Evolutionary conservation across 2,797 vertebrate genomes (phyloP).

Genomic region (Sebastes ruberrimus): DNA sequence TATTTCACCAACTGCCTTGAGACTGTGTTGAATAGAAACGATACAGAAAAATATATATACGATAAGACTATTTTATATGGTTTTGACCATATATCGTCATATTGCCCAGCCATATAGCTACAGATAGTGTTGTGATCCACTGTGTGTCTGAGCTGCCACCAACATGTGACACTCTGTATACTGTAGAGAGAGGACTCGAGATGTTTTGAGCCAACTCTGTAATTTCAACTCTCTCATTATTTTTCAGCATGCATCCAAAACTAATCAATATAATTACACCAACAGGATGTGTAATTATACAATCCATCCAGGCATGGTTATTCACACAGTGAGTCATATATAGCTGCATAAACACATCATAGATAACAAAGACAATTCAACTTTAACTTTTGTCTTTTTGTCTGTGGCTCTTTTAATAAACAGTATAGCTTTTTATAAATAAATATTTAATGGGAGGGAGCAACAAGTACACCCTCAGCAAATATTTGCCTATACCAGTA

Average conservation of each 20-base stretch:
- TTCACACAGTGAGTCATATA: slow-evolving; percentile 13
- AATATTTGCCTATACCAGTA: slow-evolving; percentile 63
- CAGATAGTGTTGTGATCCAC: not conserved
- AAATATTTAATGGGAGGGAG: slow-evolving; percentile 33
- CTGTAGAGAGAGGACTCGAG: not conserved
- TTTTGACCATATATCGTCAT: too few species aligned
- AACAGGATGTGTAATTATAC: slow-evolving; percentile 33
- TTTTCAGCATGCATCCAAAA: not conserved
- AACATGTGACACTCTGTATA: slow-evolving; percentile 20
- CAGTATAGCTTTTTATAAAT: not conserved
- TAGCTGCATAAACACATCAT: not conserved
- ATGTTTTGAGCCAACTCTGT: slow-evolving; percentile 13
- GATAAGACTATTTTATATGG: too few species aligned
- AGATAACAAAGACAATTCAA: not conserved
- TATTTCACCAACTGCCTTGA: too few species aligned
- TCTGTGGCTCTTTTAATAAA: not conserved
- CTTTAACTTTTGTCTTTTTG: slow-evolving; percentile 44
- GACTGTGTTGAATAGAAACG: too few species aligned
- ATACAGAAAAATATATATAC: too few species aligned
- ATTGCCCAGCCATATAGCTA: too few species aligned
- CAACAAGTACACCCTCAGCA: slow-evolving; percentile 75
- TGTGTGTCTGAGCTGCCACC: slow-evolving; percentile 25
- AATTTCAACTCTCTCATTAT: slow-evolving; percentile 2
- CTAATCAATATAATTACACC: slow-evolving; percentile 38
- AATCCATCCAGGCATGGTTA: not conserved